A percentile compares a stretch with the other conserved stretches of the same genome.
phyloP scores from a whole-genome alignment of 30 jellyfish, hydroid and myxozoan species.

The Nemopilema nomurai region DNA sequence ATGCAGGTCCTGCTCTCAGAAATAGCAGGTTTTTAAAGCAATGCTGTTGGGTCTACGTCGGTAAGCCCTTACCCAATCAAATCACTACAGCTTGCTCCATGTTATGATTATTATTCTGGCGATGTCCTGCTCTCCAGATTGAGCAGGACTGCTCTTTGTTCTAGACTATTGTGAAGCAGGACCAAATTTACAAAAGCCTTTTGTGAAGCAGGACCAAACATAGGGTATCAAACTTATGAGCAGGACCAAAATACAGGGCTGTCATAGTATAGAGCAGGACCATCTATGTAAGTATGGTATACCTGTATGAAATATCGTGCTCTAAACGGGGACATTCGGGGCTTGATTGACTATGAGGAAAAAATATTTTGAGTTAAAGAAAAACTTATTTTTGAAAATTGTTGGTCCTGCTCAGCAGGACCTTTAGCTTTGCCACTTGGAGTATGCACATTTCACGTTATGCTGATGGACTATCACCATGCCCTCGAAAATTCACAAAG shows the following conservation, averaged over 20 bases:
- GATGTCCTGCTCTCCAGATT: neutral
- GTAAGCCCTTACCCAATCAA: neutral
- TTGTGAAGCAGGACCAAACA: constrained; percentile 13
- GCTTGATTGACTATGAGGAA: neutral
- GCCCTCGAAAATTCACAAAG: constrained; percentile 50
- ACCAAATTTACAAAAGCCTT: neutral
- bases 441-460: too few relatives aligned
- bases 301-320: neutral
- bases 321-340: neutral
- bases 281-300: neutral
- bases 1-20: neutral
- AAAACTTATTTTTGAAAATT: neutral
- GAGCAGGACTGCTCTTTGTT: constrained; percentile 8
- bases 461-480: constrained; percentile 29
- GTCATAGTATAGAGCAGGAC: constrained; percentile 9
- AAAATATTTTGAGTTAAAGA: neutral
- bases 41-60: neutral
- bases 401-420: constrained; percentile 24
- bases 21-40: neutral
- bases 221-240: constrained; percentile 2
- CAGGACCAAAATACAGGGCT: neutral
- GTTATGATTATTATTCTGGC: neutral
- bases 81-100: too few relatives aligned
- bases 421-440: constrained; percentile 23
- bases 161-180: neutral